Conservation (phyloP, 2,797 vertebrate genomes). For the Geotrypetes seraphini region DNA sequence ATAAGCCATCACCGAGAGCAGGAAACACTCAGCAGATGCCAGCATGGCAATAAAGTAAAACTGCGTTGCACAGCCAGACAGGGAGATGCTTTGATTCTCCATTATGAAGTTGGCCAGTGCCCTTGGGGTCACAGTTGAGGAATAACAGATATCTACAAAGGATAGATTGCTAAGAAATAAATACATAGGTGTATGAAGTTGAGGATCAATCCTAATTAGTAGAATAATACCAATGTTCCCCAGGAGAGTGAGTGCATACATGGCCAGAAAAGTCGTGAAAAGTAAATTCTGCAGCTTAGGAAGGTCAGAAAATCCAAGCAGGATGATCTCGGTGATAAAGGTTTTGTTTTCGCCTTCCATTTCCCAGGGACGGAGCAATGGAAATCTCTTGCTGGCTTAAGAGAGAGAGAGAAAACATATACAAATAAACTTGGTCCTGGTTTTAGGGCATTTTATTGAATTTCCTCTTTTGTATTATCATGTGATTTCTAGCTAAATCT, state of each 20-base stretch:
- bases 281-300: background rate
- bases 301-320: slow-evolving; percentile 9
- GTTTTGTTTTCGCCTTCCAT: background rate
- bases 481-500: too few relatives aligned
- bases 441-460: too few relatives aligned
- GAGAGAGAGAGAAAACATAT: too few relatives aligned
- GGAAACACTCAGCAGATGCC: slow-evolving; percentile 12
- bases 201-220: background rate
- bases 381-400: too few relatives aligned
- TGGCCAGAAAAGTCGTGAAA: background rate
- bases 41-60: slow-evolving; percentile 20
- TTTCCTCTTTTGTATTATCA: too few relatives aligned
- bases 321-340: background rate
- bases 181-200: slow-evolving; percentile 7
- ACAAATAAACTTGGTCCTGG: too few relatives aligned
- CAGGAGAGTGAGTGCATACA: background rate
- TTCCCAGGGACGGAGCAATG: too few relatives aligned
- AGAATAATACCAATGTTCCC: slow-evolving; percentile 5
- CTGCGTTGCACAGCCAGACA: slow-evolving; percentile 8
- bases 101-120: slow-evolving; percentile 4
- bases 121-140: slow-evolving; percentile 4
- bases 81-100: slow-evolving; percentile 10
- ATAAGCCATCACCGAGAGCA: slow-evolving; percentile 16
- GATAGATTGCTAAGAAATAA: slow-evolving; percentile 9
- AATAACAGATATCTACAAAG: slow-evolving; percentile 5